phyloP scores from a whole-genome alignment of 2,113 vertebrate genomes.

The Trochalopteron elliotii region DNA sequence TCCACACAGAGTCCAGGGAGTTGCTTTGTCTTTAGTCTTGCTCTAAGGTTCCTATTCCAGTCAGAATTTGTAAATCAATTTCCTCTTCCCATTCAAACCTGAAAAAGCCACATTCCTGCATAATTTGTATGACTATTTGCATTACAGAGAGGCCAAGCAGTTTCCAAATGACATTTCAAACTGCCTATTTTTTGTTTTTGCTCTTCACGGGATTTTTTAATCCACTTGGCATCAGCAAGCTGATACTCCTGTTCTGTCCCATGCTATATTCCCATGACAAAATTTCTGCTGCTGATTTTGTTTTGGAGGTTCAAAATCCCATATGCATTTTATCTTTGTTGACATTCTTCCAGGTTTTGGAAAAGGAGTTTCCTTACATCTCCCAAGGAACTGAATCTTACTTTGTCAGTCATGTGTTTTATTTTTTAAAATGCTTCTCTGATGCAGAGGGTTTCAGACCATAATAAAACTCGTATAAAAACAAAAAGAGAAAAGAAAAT shows the following conservation, averaged over 20 bases:
- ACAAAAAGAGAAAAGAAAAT: neutral
- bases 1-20: neutral
- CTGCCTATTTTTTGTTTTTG: neutral
- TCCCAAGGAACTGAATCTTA: neutral
- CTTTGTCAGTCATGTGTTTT: neutral
- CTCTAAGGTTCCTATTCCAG: slow-evolving; percentile 29
- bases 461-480: neutral
- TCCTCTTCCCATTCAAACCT: slow-evolving; percentile 58
- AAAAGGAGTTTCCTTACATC: neutral
- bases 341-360: neutral
- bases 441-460: neutral
- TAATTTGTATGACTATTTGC: slow-evolving; percentile 55
- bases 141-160: slow-evolving; percentile 49
- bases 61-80: slow-evolving; percentile 63
- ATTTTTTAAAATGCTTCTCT: neutral
- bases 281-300: neutral
- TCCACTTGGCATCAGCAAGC: neutral
- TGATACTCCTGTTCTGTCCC: neutral
- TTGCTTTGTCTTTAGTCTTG: slow-evolving; percentile 17
- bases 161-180: slow-evolving; percentile 53
- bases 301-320: neutral
- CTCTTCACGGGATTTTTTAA: neutral
- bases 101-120: slow-evolving; percentile 64
- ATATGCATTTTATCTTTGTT: neutral
- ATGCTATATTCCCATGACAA: neutral